phyloP scores from a whole-genome alignment of 2,888 invertebrate species.

The Orchesella flavescens region DNA sequence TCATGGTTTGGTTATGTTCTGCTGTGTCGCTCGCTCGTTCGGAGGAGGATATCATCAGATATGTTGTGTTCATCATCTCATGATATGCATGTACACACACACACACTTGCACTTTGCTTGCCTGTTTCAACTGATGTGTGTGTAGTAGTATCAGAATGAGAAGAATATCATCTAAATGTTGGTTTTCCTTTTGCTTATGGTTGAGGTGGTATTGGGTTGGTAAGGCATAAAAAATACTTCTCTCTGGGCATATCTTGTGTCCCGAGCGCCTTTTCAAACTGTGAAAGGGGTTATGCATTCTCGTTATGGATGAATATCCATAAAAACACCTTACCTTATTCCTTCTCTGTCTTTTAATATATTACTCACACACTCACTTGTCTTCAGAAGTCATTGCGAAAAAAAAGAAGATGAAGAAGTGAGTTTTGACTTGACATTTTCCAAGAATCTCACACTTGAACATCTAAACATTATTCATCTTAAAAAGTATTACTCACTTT shows the following conservation, averaged over 20 bases:
- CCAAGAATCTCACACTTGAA: conserved; percentile 32
- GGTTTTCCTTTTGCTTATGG: no score
- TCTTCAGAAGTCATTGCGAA: no score
- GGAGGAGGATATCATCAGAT: conserved; percentile 28
- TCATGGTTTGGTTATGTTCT: not conserved
- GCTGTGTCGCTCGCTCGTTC: conserved; percentile 14
- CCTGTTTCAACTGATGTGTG: conserved; percentile 23
- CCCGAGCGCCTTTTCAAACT: conserved; percentile 58
- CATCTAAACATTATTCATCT: conserved; percentile 34
- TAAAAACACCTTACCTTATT: conserved; percentile 21
- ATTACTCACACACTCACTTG: no score
- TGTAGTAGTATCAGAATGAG: not conserved
- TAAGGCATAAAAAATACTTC: conserved; percentile 15
- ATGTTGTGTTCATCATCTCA: conserved; percentile 4
- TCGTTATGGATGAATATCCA: conserved; percentile 1
- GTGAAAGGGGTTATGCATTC: conserved; percentile 44
- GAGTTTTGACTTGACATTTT: conserved; percentile 47
- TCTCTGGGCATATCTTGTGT: conserved; percentile 10
- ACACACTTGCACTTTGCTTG: conserved; percentile 16
- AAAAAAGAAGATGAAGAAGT: no score
- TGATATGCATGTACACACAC: conserved; percentile 24
- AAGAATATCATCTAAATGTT: not conserved
- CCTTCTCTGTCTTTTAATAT: no score
- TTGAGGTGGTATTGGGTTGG: no score
- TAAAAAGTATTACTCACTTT: conserved; percentile 1